Conservation (phyloP, 2,888 invertebrate species). For the Arrhopalites spinosus region DNA sequence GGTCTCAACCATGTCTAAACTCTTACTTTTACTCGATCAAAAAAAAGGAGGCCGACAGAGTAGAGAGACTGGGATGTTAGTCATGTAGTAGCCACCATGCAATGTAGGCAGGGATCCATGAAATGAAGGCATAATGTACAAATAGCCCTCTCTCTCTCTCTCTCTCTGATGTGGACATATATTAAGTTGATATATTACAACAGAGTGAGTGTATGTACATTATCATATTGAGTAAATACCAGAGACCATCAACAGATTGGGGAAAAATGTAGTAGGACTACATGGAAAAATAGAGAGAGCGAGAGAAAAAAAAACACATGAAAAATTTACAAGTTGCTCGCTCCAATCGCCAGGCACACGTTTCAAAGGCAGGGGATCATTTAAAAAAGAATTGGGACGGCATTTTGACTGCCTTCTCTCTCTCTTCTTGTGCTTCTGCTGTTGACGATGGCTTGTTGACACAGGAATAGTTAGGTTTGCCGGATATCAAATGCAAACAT, state of each 20-base stretch:
- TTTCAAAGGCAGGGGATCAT: constrained; percentile 19
- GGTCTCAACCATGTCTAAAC: no score
- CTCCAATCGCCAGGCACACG: constrained; percentile 26
- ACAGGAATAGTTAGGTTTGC: constrained; percentile 9
- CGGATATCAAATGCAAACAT: constrained; percentile 14
- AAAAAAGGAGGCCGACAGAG: no score
- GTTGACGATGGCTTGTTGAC: constrained; percentile 15
- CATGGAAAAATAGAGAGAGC: no score
- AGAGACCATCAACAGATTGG: constrained; percentile 9
- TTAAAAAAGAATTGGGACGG: constrained; percentile 20
- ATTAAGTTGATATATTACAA: no score
- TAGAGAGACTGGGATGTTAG: no score
- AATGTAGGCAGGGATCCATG: no score
- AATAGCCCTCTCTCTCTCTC: no score
- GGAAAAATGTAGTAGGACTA: no score
- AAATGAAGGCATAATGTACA: no score
- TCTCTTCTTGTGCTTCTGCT: background rate
- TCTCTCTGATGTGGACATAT: background rate
- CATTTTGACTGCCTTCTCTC: constrained; percentile 13
- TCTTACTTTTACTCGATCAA: no score
- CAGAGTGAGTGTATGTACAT: background rate
- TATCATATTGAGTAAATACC: background rate
- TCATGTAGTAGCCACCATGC: no score
- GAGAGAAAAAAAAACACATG: no score
- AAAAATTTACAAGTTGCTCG: constrained; percentile 31